phyloP scores from a whole-genome alignment of 2,797 vertebrate genomes.

The Bryconaethiops microstoma region DNA sequence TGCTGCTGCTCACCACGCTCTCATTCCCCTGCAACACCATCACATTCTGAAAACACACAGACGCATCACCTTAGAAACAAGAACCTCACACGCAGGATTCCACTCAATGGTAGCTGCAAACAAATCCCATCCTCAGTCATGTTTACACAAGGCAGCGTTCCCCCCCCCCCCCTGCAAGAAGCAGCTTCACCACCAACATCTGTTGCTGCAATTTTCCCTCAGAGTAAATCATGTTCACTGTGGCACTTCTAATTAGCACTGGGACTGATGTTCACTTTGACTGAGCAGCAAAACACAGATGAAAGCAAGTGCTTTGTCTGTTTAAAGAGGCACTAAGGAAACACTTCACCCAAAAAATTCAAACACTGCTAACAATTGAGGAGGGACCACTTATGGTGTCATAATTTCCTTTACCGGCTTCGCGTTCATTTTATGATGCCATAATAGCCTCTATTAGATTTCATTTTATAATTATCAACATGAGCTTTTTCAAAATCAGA shows the following conservation, averaged over 20 bases:
- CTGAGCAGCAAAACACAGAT: slow-evolving; percentile 39
- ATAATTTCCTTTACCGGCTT: slow-evolving; percentile 10
- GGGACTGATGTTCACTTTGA: slow-evolving; percentile 47
- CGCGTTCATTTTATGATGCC: background rate
- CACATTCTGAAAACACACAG: slow-evolving; percentile 73
- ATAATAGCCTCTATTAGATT: background rate
- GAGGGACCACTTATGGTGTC: slow-evolving; percentile 1
- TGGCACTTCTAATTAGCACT: slow-evolving; percentile 54
- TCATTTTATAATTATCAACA: no score
- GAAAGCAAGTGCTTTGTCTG: slow-evolving; percentile 24
- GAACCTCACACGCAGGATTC: slow-evolving; percentile 44
- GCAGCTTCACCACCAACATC: slow-evolving; percentile 67
- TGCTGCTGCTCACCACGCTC: slow-evolving; percentile 70
- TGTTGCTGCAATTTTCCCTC: slow-evolving; percentile 61
- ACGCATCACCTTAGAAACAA: slow-evolving; percentile 47
- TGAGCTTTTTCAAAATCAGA: no score
- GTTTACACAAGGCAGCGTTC: slow-evolving; percentile 62
- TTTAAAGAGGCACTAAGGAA: slow-evolving; percentile 20
- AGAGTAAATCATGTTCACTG: slow-evolving; percentile 51
- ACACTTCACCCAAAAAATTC: slow-evolving; percentile 21
- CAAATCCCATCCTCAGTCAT: slow-evolving; percentile 48
- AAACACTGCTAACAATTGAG: background rate
- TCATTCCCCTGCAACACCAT: slow-evolving; percentile 74
- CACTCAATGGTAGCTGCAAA: slow-evolving; percentile 26
- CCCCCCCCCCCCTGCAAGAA: slow-evolving; percentile 56